These are phyloP conservation scores for Vireo griseus DNA, from an alignment of 2,797 vertebrate species.

Conservation along the genomic window DNA sequence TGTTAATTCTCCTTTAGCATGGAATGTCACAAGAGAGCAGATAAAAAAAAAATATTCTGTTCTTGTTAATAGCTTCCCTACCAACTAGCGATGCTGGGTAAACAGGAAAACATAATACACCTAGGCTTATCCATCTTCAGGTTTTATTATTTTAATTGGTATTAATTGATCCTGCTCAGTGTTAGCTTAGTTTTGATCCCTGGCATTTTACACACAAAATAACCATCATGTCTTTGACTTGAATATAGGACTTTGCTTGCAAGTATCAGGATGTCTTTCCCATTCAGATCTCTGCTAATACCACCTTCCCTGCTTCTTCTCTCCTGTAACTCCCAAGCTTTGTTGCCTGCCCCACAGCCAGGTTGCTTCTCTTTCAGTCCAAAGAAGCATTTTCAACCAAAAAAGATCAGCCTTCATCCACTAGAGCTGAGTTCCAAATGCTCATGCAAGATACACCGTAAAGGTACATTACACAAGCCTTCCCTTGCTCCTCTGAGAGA, in stretches of 20 bases:
- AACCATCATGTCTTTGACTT: neutral
- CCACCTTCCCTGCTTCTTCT: neutral
- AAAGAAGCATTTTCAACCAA: neutral
- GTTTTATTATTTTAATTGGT: neutral
- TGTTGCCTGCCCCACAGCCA: neutral
- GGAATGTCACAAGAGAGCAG: neutral
- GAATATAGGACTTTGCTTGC: neutral
- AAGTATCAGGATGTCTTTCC: neutral
- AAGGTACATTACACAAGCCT: neutral
- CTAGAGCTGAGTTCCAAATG: neutral
- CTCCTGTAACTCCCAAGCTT: neutral
- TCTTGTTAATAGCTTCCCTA: neutral
- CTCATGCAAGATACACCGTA: accelerated
- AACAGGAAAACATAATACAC: neutral
- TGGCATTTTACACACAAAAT: neutral
- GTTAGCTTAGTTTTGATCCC: neutral
- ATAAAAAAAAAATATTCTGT: neutral
- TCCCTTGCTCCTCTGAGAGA: neutral
- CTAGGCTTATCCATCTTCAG: neutral
- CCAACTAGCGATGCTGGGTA: neutral
- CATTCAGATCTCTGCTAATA: neutral
- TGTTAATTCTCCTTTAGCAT: neutral
- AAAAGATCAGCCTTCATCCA: neutral
- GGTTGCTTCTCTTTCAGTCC: neutral
- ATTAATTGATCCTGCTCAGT: neutral